Base-by-base conservation (phyloP, 2,797 vertebrate genomes). In the Sciurus vulgaris region DNA sequence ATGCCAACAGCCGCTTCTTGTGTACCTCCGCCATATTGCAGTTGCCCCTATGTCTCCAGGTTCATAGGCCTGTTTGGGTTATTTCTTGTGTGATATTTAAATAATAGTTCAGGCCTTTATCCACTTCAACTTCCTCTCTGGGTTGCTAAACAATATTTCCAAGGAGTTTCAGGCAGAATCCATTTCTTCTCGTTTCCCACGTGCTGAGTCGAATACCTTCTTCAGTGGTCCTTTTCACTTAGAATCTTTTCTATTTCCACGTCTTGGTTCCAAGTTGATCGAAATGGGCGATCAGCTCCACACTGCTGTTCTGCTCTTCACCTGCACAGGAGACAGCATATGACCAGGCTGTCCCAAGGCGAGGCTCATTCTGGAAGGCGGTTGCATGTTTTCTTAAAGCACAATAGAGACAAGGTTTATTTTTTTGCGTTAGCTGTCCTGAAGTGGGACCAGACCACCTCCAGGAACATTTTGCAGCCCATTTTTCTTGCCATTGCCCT, bases 181-280 rank as follows among this genome's bases (percentile, higher is more conserved):
- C 13, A 59, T 83, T 83, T 93, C 33, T 77, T 84, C 41, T 92
- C 72, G 87, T 94, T 95, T 91, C 65, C 38, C 74, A 33, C 93
- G 56, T 81, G 85, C 89, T 92, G 54, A 77, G 47, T 73, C n/a
- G 76, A 47, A 77, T 92, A 93, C 86, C 54, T 87, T 93, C 73
- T 86, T n/a, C 77, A 56, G 61, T 79, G 77, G 17, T 61, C 20
- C 76, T 92, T 92, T 87, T 84, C 81, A 85, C 65, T 81, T 85
- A n/a, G 44, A 87, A 41, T 69, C 38, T 88, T 96, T 95, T 63
- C 49, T 38, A n/a, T 96, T 95, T 96, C 81, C 18, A 87, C 78
- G 65, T 88, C 2, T 92, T 30, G 89, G 13, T 89, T 86, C 54
- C 26, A 3, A 76, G 12, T 87, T 22, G 81, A 92, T 96, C 8